Conservation (phyloP, 2,888 invertebrate genomes). For the Diaphora mendica region DNA sequence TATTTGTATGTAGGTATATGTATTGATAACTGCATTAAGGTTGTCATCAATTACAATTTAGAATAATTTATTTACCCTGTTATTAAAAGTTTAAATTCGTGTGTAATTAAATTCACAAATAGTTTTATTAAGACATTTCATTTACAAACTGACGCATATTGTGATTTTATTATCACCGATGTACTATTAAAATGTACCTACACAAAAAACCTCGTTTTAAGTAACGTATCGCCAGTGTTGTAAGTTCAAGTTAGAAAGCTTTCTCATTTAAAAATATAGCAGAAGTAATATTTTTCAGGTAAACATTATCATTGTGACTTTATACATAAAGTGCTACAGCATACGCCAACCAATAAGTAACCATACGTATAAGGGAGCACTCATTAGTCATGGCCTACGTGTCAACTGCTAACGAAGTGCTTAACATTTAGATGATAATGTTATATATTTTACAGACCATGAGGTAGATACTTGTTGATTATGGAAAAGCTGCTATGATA, state of each 20-base stretch:
- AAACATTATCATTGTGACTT: neutral
- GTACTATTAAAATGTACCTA: neutral
- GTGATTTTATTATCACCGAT: neutral
- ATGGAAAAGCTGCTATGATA: slow-evolving; percentile 23
- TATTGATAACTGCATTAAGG: too few relatives aligned
- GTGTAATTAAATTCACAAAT: neutral
- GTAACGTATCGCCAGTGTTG: neutral
- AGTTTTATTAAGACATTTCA: too few relatives aligned
- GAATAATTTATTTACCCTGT: neutral
- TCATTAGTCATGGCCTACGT: slow-evolving; percentile 50
- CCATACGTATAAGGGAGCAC: slow-evolving; percentile 45
- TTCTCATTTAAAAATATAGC: neutral
- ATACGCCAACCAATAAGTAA: slow-evolving; percentile 35
- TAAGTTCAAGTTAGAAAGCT: neutral
- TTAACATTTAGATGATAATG: slow-evolving; percentile 65
- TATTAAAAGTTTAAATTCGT: neutral
- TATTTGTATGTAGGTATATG: too few relatives aligned
- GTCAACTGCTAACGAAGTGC: slow-evolving; percentile 65
- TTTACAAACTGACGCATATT: neutral
- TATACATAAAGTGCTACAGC: too few relatives aligned
- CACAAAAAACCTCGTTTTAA: neutral
- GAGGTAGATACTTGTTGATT: slow-evolving; percentile 53
- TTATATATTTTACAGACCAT: slow-evolving; percentile 63
- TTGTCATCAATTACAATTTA: too few relatives aligned
- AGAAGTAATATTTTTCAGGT: neutral